These are phyloP conservation scores for Callimorpha dominula DNA, from an alignment of 2,888 invertebrate genomes.

Conservation along the genomic window DNA sequence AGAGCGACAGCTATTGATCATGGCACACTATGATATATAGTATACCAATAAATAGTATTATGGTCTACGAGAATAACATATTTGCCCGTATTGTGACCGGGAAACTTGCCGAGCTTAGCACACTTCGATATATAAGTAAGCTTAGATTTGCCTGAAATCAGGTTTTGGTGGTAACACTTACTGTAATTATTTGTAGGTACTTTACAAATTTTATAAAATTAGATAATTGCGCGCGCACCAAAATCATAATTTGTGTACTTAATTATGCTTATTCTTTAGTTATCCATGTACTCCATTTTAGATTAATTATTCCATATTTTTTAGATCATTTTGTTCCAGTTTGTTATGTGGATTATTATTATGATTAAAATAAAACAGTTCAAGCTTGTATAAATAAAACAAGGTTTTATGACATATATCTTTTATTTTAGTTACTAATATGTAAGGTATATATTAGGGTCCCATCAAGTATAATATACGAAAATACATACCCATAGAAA, in stretches of 20 bases:
- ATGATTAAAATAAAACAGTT: constrained; percentile 33
- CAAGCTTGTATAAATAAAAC: constrained; percentile 64
- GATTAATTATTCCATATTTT: constrained; percentile 66
- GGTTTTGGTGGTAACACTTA: constrained; percentile 20
- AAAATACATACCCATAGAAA: constrained; percentile 52
- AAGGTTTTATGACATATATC: constrained; percentile 46
- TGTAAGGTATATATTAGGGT: constrained; percentile 65
- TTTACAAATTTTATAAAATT: constrained; percentile 14
- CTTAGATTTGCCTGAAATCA: not conserved
- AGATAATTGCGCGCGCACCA: constrained; percentile 26
- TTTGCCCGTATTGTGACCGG: not conserved
- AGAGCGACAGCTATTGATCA: not conserved
- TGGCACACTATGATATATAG: not conserved
- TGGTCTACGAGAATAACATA: not conserved
- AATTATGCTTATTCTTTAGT: constrained; percentile 43
- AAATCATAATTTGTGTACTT: constrained; percentile 42
- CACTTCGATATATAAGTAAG: constrained; percentile 3
- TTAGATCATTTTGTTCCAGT: constrained; percentile 66
- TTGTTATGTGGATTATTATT: constrained; percentile 51
- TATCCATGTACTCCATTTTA: constrained; percentile 63
- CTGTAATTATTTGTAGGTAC: constrained; percentile 38
- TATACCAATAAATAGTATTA: not conserved
- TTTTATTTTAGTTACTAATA: constrained; percentile 54
- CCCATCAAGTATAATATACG: constrained; percentile 65
- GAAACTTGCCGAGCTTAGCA: not conserved